Conservation (phyloP, 1,140 invertebrate species). For the Drosophila truncata region DNA sequence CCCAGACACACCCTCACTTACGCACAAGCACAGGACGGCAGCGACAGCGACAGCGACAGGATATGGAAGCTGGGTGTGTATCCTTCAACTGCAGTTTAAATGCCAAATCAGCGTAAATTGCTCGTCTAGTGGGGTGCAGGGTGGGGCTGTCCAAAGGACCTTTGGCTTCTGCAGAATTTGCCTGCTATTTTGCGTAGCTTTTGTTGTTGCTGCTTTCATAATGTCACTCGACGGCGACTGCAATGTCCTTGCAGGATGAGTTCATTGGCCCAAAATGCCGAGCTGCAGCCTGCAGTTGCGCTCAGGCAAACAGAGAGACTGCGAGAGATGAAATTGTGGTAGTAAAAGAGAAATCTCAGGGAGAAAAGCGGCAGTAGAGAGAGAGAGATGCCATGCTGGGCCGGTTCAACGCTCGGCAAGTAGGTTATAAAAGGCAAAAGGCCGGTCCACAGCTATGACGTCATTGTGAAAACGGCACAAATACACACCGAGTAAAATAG, state of each 20-base stretch:
- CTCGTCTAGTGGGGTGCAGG: conserved; percentile 10
- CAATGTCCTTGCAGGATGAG: conserved; percentile 72
- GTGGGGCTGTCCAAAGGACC: conserved; percentile 26
- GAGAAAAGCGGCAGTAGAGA: neutral
- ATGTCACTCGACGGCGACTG: conserved; percentile 55
- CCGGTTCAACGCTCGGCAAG: conserved; percentile 74
- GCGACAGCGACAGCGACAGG: neutral
- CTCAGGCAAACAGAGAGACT: neutral
- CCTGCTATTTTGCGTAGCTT: conserved; percentile 13
- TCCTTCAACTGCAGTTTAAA: conserved; percentile 75
- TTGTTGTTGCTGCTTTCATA: conserved; percentile 51
- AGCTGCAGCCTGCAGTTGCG: conserved; percentile 45
- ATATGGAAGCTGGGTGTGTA: conserved; percentile 27
- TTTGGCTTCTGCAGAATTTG: conserved; percentile 46
- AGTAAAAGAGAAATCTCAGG: conserved; percentile 10
- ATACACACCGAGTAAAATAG: neutral
- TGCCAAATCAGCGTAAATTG: conserved; percentile 70
- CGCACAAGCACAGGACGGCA: neutral
- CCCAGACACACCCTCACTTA: conserved; percentile 12
- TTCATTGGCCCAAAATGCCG: conserved; percentile 66
- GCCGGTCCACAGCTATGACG: conserved; percentile 67
- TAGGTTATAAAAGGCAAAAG: conserved; percentile 70
- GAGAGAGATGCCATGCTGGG: conserved; percentile 1
- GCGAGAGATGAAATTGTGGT: neutral
- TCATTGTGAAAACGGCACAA: conserved; percentile 61